A percentile compares a stretch with the other conserved stretches of the same genome.
Conservation (phyloP, 2,888 invertebrate species). For the Orthonevra nobilis region DNA sequence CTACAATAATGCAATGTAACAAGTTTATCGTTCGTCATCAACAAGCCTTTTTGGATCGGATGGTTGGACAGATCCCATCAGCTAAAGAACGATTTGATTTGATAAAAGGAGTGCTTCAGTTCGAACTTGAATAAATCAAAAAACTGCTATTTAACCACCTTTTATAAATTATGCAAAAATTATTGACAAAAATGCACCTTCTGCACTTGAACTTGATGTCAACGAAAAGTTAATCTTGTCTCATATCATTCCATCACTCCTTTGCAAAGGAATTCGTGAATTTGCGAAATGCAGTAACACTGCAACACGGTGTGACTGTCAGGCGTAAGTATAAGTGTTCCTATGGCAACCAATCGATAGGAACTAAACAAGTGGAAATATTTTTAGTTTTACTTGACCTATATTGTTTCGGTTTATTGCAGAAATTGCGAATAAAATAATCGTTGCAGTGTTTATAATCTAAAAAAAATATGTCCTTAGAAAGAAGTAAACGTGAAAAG, state of each 20-base stretch:
- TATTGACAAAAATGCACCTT: too few species aligned
- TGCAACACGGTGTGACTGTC: too few species aligned
- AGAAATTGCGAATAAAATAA: slow-evolving; percentile 8
- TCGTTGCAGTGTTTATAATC: background rate
- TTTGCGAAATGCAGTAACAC: too few species aligned
- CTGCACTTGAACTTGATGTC: too few species aligned
- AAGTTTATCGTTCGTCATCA: slow-evolving; percentile 87
- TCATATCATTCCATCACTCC: too few species aligned
- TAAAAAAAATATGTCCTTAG: slow-evolving; percentile 19
- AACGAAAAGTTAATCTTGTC: too few species aligned
- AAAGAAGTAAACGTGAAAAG: slow-evolving; percentile 67
- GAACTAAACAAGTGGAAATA: slow-evolving; percentile 56
- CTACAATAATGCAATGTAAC: slow-evolving; percentile 90
- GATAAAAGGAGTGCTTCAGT: slow-evolving; percentile 78
- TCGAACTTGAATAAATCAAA: slow-evolving; percentile 74
- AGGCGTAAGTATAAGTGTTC: slow-evolving; percentile 2
- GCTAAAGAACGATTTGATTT: slow-evolving; percentile 84
- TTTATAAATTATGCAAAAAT: too few species aligned
- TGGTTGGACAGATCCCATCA: slow-evolving; percentile 83
- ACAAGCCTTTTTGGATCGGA: slow-evolving; percentile 83
- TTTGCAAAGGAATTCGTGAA: too few species aligned
- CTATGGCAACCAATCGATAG: slow-evolving; percentile 58
- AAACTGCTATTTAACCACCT: background rate
- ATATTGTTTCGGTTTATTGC: slow-evolving; percentile 24
- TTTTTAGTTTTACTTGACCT: slow-evolving; percentile 57